A percentile compares a stretch with the other conserved stretches of the same genome.
Evolutionary conservation across 2,797 vertebrate species (phyloP).

Genomic region (Nannoperca obscura): DNA sequence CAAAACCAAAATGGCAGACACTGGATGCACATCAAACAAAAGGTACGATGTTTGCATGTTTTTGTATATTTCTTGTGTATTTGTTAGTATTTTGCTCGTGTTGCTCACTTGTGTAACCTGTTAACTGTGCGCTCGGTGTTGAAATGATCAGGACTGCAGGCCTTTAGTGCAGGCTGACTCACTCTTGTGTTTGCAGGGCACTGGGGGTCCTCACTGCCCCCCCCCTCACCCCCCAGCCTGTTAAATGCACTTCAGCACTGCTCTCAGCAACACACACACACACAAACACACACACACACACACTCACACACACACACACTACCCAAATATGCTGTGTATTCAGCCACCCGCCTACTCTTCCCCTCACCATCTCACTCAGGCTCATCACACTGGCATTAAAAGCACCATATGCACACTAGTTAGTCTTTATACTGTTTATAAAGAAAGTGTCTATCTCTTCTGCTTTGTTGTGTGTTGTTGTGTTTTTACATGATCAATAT

Average conservation of each 20-base stretch:
- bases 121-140: background rate
- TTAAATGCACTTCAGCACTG: too few species aligned
- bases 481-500: background rate
- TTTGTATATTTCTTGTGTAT: background rate
- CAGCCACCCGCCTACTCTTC: slow-evolving; percentile 49
- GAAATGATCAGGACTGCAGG: slow-evolving; percentile 34
- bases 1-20: too few species aligned
- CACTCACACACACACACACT: background rate
- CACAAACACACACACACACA: background rate
- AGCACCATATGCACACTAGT: slow-evolving; percentile 29
- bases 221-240: background rate
- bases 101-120: slow-evolving; percentile 2
- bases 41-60: background rate
- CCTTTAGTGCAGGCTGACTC: slow-evolving; percentile 54
- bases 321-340: slow-evolving; percentile 36
- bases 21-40: too few species aligned
- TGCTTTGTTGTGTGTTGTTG: background rate
- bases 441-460: background rate
- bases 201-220: slow-evolving; percentile 52
- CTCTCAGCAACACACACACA: background rate
- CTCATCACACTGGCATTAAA: slow-evolving; percentile 41
- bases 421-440: slow-evolving; percentile 16
- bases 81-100: background rate
- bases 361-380: slow-evolving; percentile 41
- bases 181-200: slow-evolving; percentile 42